phyloP scores from a whole-genome alignment of 23 tunicate species.

The Trididemnum clinides region DNA sequence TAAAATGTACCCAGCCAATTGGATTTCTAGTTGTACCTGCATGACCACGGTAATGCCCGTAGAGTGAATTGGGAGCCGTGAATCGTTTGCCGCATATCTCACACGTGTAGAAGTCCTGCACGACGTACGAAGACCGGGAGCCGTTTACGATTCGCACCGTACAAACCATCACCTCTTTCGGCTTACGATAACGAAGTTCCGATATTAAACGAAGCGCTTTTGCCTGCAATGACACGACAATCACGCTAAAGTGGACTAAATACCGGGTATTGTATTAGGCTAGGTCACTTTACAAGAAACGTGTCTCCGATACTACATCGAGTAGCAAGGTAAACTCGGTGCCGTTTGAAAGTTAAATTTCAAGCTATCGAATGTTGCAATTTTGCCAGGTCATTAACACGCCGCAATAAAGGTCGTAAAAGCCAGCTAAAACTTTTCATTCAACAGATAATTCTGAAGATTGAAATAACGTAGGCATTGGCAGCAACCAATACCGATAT shows the following conservation, averaged over 20 bases:
- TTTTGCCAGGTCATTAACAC: too few species aligned
- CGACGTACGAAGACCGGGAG: conserved; percentile 49
- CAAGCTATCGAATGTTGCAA: not conserved
- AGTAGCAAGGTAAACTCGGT: too few species aligned
- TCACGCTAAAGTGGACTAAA: not conserved
- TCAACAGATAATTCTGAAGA: too few species aligned
- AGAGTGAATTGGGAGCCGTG: conserved; percentile 74
- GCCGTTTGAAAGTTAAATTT: too few species aligned
- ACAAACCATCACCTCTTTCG: conserved; percentile 73
- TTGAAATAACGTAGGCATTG: too few species aligned
- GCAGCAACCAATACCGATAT: too few species aligned
- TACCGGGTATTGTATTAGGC: not conserved
- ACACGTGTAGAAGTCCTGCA: conserved; percentile 68
- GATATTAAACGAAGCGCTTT: conserved; percentile 47
- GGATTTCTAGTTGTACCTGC: conserved; percentile 76
- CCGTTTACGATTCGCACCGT: conserved; percentile 36
- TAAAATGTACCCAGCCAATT: too few species aligned
- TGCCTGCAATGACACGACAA: conserved; percentile 29
- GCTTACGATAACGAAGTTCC: conserved; percentile 46
- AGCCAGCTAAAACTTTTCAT: too few species aligned
- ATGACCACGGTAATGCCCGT: conserved; percentile 76
- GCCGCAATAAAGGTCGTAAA: too few species aligned
- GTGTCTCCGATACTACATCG: too few species aligned
- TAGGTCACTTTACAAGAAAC: not conserved
- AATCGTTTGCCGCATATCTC: conserved; percentile 69